phyloP scores from a whole-genome alignment of 2,888 invertebrate species.

The Drosophila flavopinicola region DNA sequence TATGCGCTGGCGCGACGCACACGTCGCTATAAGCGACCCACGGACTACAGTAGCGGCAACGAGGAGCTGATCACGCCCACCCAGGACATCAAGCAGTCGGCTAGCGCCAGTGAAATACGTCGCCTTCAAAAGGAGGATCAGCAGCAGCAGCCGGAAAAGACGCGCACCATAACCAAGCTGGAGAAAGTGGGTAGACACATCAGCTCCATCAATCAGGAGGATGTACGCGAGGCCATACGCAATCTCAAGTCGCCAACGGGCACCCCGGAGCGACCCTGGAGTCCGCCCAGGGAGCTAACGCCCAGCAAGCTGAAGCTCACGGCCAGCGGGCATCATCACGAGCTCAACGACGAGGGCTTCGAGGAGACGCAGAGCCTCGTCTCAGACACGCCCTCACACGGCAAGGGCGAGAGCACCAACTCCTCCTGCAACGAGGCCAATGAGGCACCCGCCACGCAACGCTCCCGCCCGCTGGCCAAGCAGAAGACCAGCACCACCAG shows the following conservation, averaged over 20 bases:
- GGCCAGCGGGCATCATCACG: conserved; percentile 83
- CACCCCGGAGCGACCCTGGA: conserved; percentile 87
- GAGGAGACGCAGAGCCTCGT: conserved; percentile 95
- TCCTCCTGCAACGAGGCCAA: conserved; percentile 90
- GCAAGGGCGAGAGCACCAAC: conserved; percentile 86
- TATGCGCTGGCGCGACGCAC: conserved; percentile 93
- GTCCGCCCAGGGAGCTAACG: conserved; percentile 83
- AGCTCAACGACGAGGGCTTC: conserved; percentile 94
- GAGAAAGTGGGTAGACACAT: conserved; percentile 87
- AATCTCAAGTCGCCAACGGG: conserved; percentile 88
- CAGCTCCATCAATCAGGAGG: conserved; percentile 89
- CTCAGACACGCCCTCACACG: conserved; percentile 94
- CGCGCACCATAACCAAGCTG: conserved; percentile 79
- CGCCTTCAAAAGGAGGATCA: conserved; percentile 46
- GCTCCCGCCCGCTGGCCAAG: conserved; percentile 59
- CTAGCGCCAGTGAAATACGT: conserved; percentile 61
- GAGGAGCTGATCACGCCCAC: conserved; percentile 85
- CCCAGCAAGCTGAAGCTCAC: conserved; percentile 69
- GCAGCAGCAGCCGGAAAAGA: conserved; percentile 82
- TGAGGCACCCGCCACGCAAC: conserved; percentile 82
- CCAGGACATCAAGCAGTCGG: conserved; percentile 73
- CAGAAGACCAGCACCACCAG: conserved; percentile 62
- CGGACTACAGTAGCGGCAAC: conserved; percentile 86
- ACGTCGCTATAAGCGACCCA: conserved; percentile 89
- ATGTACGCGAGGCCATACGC: conserved; percentile 88